Conservation (phyloP, 2,797 vertebrate species). For the Chiroxiphia lanceolata region DNA sequence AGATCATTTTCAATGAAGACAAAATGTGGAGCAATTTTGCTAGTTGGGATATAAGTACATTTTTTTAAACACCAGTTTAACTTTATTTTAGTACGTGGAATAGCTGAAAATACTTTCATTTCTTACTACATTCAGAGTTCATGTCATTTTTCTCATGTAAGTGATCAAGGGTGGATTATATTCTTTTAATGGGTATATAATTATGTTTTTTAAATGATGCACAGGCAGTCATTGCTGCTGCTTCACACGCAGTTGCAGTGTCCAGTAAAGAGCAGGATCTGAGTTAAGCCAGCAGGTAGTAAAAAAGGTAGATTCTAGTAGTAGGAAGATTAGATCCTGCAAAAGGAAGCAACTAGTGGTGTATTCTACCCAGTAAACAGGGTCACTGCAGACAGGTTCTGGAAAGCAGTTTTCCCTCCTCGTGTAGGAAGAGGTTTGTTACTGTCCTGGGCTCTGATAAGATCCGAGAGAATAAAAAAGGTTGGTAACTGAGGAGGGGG, state of each 20-base stretch:
- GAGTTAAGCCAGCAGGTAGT: neutral
- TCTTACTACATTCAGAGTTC: neutral
- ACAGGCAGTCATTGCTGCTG: neutral
- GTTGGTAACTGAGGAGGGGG: neutral
- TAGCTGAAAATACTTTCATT: neutral
- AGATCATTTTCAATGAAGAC: neutral
- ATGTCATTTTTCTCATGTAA: neutral
- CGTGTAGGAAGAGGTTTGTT: neutral
- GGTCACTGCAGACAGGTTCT: neutral
- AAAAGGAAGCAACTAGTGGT: neutral
- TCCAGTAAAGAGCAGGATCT: neutral
- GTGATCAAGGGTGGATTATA: neutral
- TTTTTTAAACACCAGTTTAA: neutral
- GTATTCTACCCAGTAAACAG: neutral
- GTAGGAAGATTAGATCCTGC: neutral
- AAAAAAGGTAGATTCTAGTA: neutral
- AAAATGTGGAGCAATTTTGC: neutral
- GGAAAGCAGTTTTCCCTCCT: neutral
- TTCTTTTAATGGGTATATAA: neutral
- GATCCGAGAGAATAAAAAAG: neutral
- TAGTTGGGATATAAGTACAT: neutral
- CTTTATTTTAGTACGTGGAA: neutral
- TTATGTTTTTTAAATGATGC: neutral
- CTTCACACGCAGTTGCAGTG: neutral
- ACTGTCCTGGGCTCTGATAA: neutral